Evolutionary conservation across 2,888 invertebrate species (phyloP), one percentile per base, ranked within the genome.

Genomic region (Tortricodes alternella): DNA sequence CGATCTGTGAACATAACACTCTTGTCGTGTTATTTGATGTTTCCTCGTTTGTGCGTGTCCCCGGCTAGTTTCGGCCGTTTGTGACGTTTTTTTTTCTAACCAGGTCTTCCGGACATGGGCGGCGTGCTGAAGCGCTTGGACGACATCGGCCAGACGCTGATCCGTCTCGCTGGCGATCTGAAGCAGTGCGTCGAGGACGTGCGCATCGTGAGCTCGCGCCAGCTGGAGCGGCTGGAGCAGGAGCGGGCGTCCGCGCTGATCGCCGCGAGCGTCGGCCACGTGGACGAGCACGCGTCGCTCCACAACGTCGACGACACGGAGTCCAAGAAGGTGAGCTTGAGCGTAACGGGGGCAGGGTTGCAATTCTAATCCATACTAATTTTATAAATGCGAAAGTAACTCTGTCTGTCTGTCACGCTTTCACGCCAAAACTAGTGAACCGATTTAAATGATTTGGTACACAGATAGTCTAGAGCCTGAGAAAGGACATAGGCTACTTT

Each of bases 111-210:
- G 0, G 89, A 89, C 46, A 75, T 88, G 76, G 73, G 70, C 9
- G 77, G 81, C 46, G 91, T 93, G 34, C 73, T 94, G 63, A 94
- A 94, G 74, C 91, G 93, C 34, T 84, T 96, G 35, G 95, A 96
- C 65, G 94, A 94, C 63, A 92, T 96, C 64, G 93, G 94, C 1
- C 91, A 91, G 65, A 93, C 94, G 67, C 92, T 96, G 73, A 85
- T 92, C 4, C 93, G 94, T 62, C 84, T 95, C 21, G 93, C 94
- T 2, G 91, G 92, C 41, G 95, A 96, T 67, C 92, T 96, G 73
- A 93, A 93, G 67, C 92, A 94, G 71, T 94, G 94, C 53, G 89
- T 95, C 8, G 95, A 95, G 46, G 96, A 96, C 56, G 92, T 95
- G n/a, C 93, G 93, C 62, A 92, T 93, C 35, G 89, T 93, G 18